A percentile compares a stretch with the other conserved stretches of the same genome.
Evolutionary conservation across 2,113 vertebrate species (phyloP).

Genomic region (Crypturellus undulatus): DNA sequence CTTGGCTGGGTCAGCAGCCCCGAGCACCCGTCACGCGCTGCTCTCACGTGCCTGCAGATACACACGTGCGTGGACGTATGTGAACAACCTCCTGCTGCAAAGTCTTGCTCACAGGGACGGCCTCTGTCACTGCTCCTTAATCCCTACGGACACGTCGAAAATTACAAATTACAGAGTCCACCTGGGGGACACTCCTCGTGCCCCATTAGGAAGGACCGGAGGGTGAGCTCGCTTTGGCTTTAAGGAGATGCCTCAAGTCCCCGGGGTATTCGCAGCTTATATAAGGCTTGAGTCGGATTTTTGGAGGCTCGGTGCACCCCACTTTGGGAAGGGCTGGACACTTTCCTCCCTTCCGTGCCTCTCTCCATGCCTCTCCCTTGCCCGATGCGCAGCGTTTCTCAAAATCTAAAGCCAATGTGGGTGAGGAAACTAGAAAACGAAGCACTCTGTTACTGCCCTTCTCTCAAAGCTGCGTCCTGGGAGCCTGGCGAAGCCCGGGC

Average conservation of each 20-base stretch:
- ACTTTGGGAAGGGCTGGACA: background rate
- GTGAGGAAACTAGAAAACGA: background rate
- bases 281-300: background rate
- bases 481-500: fast-evolving
- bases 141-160: background rate
- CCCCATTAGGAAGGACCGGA: background rate
- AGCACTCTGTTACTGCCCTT: background rate
- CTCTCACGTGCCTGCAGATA: too few relatives aligned
- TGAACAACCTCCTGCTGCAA: background rate
- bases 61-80: too few relatives aligned
- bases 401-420: background rate
- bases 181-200: background rate
- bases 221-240: background rate
- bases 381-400: background rate
- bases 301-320: background rate
- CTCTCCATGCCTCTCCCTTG: background rate
- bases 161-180: background rate
- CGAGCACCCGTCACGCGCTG: background rate
- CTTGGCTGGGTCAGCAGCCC: background rate
- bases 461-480: background rate
- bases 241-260: background rate
- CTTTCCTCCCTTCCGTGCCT: background rate
- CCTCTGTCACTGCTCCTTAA: background rate
- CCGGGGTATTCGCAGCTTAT: background rate
- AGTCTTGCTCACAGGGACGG: background rate